Conservation (phyloP, 2,113 vertebrate genomes). For the Pelobates fuscus region DNA sequence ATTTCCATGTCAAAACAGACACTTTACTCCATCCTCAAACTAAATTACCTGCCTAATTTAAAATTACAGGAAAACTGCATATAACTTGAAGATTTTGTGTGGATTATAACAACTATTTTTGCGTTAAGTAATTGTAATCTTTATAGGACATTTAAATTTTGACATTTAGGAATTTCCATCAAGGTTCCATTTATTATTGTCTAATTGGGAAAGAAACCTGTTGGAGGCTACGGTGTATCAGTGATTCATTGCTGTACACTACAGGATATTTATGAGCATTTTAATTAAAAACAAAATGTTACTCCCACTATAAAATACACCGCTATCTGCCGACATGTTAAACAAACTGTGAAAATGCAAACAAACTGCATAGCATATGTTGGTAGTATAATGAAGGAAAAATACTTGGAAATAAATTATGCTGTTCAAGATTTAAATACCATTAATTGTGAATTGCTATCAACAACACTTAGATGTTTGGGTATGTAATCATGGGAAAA, state of each 20-base stretch:
- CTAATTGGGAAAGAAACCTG: too few species aligned
- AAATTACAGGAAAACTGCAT: too few species aligned
- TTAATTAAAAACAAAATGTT: slow-evolving; percentile 25
- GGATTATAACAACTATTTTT: too few species aligned
- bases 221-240: neutral
- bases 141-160: neutral
- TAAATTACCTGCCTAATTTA: too few species aligned
- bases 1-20: too few species aligned
- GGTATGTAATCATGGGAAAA: neutral
- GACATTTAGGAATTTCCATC: neutral
- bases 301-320: slow-evolving; percentile 1
- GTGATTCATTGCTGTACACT: neutral
- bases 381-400: slow-evolving; percentile 39
- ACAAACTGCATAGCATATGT: slow-evolving; percentile 27
- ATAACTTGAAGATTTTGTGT: too few species aligned
- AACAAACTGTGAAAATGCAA: slow-evolving; percentile 3
- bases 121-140: too few species aligned
- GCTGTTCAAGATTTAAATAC: slow-evolving; percentile 4
- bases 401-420: slow-evolving; percentile 16
- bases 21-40: too few species aligned
- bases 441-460: slow-evolving; percentile 8
- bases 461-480: slow-evolving; percentile 8
- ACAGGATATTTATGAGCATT: slow-evolving; percentile 14
- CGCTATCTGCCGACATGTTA: slow-evolving; percentile 6
- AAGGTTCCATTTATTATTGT: neutral